Percentiles rank a stretch among this genome's conserved stretches.
Conservation (phyloP, 2,113 vertebrate genomes). For the Hippocampus barbouri region DNA sequence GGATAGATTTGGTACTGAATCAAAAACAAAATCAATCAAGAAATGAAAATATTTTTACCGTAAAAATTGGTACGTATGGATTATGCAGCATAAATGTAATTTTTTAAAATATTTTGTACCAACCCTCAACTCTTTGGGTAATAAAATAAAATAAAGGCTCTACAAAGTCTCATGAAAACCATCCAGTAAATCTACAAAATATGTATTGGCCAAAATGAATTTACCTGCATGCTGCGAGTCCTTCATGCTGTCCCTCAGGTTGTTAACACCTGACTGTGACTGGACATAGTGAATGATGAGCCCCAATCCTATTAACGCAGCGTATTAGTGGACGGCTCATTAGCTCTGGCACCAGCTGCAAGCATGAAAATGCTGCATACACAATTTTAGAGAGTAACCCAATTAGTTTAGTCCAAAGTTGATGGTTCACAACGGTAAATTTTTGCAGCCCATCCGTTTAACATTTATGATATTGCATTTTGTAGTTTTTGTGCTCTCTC, state of each 20-base stretch:
- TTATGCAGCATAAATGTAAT: background rate
- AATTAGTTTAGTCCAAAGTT: background rate
- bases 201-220: background rate
- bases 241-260: conserved; percentile 57
- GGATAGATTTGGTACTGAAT: background rate
- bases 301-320: conserved; percentile 66
- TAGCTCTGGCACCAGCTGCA: conserved; percentile 20
- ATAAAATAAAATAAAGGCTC: background rate
- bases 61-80: background rate
- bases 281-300: conserved; percentile 46
- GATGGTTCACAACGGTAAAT: background rate
- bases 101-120: background rate
- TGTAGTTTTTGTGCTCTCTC: background rate
- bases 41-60: background rate
- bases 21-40: background rate
- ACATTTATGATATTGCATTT: background rate
- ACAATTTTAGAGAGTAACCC: conserved; percentile 8
- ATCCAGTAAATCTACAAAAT: background rate
- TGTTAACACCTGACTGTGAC: conserved; percentile 35
- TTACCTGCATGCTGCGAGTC: conserved; percentile 67
- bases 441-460: background rate
- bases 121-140: background rate
- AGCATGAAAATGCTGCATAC: conserved; percentile 27
- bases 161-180: background rate
- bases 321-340: conserved; percentile 52